Base-by-base conservation (phyloP, 2,113 vertebrate species). In the Larimichthys polyactis region DNA sequence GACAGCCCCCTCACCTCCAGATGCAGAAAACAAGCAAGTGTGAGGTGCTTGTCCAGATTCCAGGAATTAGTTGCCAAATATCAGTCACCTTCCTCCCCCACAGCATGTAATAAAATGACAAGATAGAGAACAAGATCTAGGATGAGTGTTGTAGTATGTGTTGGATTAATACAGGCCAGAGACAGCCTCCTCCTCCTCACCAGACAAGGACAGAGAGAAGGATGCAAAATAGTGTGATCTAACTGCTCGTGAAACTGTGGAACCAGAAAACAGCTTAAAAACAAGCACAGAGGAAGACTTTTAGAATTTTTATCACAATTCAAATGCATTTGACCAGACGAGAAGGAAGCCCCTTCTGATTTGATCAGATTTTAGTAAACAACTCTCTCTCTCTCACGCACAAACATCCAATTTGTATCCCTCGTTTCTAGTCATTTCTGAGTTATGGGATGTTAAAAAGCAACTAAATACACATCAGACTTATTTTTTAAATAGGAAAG, bases 51-150 rank as follows among this genome's bases (percentile, higher is more conserved):
- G 86, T 90, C 90, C 77, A 54, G 60, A 80, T 73, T 93, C 84
- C 86, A 91, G 78, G 75, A 88, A 82, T 75, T 72, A 67, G 79
- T 71, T 83, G 77, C 58, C 0, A 59, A 82, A 83, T 81, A 92
- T 88, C 84, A 87, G 86, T 91, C 89, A 87, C 84, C 79, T 55
- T 73, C 85, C 86, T 85, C 87, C 87, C 80, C 86, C 91, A 85
- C 75, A 82, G 48, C 52, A 51, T 67, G 65, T 81, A 86, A 87
- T 64, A 48, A 86, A 91, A 83, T 83, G 88, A 86, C 84, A 24
- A 40, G 7, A 40, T 2, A 40, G 36, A 40, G 78, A 77, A 89
- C 24, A 84, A 62, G 78, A 88, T 77, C 59, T 48, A 78, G 24
- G 64, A 81, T 69, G 63, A 75, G 81, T 81, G 87, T 71, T 88